Evolutionary conservation across 2,888 invertebrate genomes (phyloP).

Genomic region (Lasioglossum malachurum): DNA sequence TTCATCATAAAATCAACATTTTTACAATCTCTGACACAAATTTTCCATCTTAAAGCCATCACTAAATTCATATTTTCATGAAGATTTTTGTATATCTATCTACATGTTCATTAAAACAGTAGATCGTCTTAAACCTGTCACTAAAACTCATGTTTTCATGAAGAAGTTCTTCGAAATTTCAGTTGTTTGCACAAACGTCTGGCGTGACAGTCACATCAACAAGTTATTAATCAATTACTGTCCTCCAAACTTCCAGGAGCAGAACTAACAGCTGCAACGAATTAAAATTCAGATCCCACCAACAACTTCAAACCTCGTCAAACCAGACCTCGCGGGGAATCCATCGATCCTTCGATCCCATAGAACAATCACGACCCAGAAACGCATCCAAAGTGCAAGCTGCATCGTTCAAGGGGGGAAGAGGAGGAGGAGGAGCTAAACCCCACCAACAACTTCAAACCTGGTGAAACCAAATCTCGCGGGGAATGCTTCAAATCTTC

Average conservation of each 20-base stretch:
- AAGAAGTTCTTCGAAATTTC: too few species aligned
- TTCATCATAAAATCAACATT: too few species aligned
- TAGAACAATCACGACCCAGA: slow-evolving; percentile 5
- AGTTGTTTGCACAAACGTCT: too few species aligned
- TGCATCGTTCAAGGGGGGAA: background rate
- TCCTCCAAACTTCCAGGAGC: background rate
- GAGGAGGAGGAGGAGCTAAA: slow-evolving; percentile 37
- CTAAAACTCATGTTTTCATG: too few species aligned
- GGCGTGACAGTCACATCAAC: too few species aligned
- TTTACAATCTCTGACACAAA: too few species aligned
- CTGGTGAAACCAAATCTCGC: background rate
- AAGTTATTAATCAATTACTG: too few species aligned
- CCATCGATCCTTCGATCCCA: background rate
- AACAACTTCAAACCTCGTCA: background rate
- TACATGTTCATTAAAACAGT: too few species aligned
- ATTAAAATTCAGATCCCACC: background rate
- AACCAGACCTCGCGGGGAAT: background rate
- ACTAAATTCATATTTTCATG: too few species aligned
- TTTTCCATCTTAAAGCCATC: too few species aligned
- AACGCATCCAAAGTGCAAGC: background rate
- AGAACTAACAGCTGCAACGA: background rate
- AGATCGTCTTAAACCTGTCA: too few species aligned
- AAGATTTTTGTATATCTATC: too few species aligned
- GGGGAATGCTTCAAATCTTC: background rate
- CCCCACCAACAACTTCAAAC: background rate